Evolutionary conservation across 2,113 vertebrate genomes (phyloP).

Genomic region (Paradoxurus hermaphroditus): DNA sequence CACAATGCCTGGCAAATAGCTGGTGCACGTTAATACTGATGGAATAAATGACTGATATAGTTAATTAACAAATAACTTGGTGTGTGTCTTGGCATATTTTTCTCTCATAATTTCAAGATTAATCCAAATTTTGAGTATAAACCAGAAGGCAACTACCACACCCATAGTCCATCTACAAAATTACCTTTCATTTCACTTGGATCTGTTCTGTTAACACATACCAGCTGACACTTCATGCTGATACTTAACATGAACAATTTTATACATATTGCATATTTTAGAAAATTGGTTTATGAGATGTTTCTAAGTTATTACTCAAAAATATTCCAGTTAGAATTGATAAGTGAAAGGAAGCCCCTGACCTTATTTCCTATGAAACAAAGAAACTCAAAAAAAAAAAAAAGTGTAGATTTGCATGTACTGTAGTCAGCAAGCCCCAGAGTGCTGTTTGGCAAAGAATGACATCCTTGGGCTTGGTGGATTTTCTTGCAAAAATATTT

Average conservation of each 20-base stretch:
- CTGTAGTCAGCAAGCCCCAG: neutral
- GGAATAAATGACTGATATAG: neutral
- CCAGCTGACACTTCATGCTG: neutral
- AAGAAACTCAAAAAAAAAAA: neutral
- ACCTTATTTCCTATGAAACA: neutral
- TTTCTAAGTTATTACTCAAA: neutral
- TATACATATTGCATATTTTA: neutral
- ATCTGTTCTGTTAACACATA: neutral
- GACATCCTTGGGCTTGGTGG: neutral
- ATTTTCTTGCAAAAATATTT: constrained; percentile 64
- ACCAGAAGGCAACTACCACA: neutral
- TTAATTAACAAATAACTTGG: neutral
- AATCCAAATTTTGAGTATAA: neutral
- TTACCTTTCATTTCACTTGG: neutral
- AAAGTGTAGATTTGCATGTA: neutral
- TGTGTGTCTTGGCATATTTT: neutral
- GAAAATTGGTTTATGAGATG: neutral
- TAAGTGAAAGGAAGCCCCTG: neutral
- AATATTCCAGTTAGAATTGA: neutral
- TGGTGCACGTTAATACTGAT: neutral
- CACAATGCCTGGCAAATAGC: neutral
- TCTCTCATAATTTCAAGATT: neutral
- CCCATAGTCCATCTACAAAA: neutral
- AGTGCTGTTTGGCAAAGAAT: constrained; percentile 40
- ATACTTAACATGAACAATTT: neutral